A percentile compares a stretch with the other conserved stretches of the same genome.
Evolutionary conservation across 2,797 vertebrate species (phyloP).

Genomic region (Smutsia temminckii): DNA sequence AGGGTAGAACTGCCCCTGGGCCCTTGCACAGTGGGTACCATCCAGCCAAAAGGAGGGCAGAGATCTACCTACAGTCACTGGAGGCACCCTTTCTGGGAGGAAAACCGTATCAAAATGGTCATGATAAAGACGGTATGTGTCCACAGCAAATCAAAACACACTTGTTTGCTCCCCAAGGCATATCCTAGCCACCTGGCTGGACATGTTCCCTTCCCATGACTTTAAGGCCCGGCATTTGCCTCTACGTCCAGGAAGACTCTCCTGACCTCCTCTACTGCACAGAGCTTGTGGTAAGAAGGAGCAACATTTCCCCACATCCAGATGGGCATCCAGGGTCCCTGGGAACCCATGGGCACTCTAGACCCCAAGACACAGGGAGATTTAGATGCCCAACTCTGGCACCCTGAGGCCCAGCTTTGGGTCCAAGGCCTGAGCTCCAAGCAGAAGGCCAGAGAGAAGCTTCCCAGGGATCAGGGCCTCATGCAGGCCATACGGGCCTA

Average conservation of each 20-base stretch:
- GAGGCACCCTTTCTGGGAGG: not conserved
- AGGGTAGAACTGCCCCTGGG: not conserved
- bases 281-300: not conserved
- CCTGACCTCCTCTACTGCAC: not conserved
- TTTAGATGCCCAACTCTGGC: not conserved
- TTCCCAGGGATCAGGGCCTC: not conserved
- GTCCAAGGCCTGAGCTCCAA: not conserved
- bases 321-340: not conserved
- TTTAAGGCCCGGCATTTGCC: not conserved
- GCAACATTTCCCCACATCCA: not conserved
- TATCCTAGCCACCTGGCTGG: not conserved
- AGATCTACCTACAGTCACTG: not conserved
- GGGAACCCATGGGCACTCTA: not conserved
- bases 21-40: not conserved
- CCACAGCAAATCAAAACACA: not conserved
- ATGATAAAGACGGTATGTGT: rapidly evolving
- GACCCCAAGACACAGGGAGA: not conserved
- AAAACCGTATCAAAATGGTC: not conserved
- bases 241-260: constrained; percentile 51
- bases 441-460: not conserved
- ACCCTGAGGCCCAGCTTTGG: not conserved
- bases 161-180: not conserved
- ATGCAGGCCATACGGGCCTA: not conserved
- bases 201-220: not conserved
- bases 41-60: not conserved